Base-by-base conservation (phyloP, 2,888 invertebrate genomes). In the Acrobasis suavella region DNA sequence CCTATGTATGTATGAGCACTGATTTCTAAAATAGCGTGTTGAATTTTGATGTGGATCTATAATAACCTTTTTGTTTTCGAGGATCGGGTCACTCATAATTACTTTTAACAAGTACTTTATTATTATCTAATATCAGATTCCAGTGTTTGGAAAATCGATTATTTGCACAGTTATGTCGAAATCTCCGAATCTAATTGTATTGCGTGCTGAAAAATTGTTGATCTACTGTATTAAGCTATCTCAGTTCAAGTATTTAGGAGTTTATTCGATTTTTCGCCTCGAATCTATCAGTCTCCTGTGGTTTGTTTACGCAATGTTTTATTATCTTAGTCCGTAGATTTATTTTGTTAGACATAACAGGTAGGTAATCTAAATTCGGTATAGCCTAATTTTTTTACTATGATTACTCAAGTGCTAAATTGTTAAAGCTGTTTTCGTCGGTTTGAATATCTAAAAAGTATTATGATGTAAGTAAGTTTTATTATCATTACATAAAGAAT, bases 111-210 rank as follows among this genome's bases (percentile, higher is more conserved):
- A 39, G n/a, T n/a, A n/a, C n/a, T n/a, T n/a, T n/a, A n/a, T n/a
- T n/a, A n/a, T n/a, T 46, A 14, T 46, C 1, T 46, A 12, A 46
- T 12, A 46, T 46, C 46, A n/a, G n/a, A 14, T 1, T 46, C 46
- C 14, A 46, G 6, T 46, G 14, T 46, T 46, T 16, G 32, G 52
- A 32, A 52, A 52, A 52, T 52, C 32, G 52, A 52, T 52, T 32
- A 12, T 2, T n/a, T 46, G 12, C n/a, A 52, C 17, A 3, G 17
- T 51, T 52, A n/a, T 12, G 52, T 32, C 16, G 52, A 52, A 52
- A 52, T 32, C 14, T 52, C 52, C 32, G 52, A 52, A 37, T 14
- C 32, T 7, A 52, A 52, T 52, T n/a, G 32, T 8, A 46, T n/a
- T 5, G 10, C 32, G 8, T 14, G 52, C 32, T 52, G 32, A 52